Evolutionary conservation across 2,797 vertebrate genomes (phyloP).

Genomic region (Rachycentron canadum): DNA sequence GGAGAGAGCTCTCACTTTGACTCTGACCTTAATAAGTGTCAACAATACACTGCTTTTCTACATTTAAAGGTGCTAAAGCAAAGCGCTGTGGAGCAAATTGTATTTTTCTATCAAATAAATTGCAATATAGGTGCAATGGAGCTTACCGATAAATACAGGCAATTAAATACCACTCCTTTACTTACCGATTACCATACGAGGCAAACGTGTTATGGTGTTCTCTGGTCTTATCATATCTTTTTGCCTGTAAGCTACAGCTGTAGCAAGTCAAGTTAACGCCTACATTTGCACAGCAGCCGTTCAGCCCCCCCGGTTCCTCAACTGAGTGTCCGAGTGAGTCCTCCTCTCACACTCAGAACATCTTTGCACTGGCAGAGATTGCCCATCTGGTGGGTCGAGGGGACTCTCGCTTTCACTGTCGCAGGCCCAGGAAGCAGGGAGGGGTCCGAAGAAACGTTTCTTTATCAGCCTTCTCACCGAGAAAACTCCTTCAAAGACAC

Average conservation of each 20-base stretch:
- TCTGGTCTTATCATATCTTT: not conserved
- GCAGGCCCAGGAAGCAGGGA: constrained; percentile 14
- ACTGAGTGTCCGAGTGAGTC: not conserved
- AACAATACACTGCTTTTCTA: not conserved
- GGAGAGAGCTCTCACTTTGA: constrained; percentile 44
- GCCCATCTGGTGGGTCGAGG: not conserved
- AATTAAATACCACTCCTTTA: not conserved
- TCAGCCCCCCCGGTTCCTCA: not conserved
- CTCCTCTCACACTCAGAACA: not conserved
- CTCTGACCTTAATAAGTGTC: not conserved
- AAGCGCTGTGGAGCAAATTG: not conserved
- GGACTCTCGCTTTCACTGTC: not conserved
- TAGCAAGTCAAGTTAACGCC: constrained; percentile 13
- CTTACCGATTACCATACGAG: not conserved
- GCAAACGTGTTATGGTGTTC: not conserved
- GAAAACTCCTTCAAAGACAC: not conserved
- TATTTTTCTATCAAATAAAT: too few species aligned
- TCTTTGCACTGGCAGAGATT: constrained; percentile 3
- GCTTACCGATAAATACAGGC: too few species aligned
- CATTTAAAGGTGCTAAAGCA: not conserved
- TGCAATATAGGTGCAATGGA: not conserved
- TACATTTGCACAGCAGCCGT: not conserved
- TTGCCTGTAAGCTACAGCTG: not conserved
- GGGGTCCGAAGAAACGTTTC: not conserved
- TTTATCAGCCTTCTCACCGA: not conserved